Evolutionary conservation across 2,797 vertebrate species (phyloP).

Genomic region (Halcyon smyrnensis): DNA sequence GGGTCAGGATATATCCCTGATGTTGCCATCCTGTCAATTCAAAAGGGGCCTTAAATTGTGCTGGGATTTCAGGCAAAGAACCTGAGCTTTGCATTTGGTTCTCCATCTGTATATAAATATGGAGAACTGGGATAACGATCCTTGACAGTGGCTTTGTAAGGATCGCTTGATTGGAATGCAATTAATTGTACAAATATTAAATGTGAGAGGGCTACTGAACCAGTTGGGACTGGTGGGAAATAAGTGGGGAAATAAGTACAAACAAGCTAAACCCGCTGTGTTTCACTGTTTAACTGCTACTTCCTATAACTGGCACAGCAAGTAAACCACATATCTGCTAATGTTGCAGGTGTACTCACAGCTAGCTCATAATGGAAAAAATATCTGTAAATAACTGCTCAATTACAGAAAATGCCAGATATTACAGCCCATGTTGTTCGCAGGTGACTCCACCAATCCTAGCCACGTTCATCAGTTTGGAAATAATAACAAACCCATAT

Average conservation of each 20-base stretch:
- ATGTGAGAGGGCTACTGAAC: not conserved
- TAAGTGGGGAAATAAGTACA: not conserved
- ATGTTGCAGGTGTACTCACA: constrained; percentile 37
- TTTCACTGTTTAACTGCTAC: constrained; percentile 9
- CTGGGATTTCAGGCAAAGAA: not conserved
- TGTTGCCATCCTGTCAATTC: not conserved
- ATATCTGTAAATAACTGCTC: constrained; percentile 53
- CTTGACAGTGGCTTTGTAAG: not conserved
- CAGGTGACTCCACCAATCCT: constrained; percentile 11
- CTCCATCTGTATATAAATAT: not conserved
- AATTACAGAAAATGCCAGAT: constrained; percentile 48
- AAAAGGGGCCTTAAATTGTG: not conserved
- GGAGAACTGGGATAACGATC: not conserved
- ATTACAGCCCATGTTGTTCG: not conserved
- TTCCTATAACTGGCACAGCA: constrained; percentile 6
- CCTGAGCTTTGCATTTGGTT: not conserved
- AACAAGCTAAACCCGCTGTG: not conserved
- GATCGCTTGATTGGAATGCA: not conserved
- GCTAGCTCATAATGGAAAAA: constrained; percentile 43
- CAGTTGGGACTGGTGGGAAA: not conserved
- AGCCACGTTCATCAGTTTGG: not conserved
- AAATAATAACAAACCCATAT: not conserved
- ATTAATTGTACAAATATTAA: not conserved
- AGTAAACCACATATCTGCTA: constrained; percentile 41
- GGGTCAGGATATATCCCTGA: not conserved